Conservation (phyloP, 2,888 invertebrate species). For the Orthosia gracilis region DNA sequence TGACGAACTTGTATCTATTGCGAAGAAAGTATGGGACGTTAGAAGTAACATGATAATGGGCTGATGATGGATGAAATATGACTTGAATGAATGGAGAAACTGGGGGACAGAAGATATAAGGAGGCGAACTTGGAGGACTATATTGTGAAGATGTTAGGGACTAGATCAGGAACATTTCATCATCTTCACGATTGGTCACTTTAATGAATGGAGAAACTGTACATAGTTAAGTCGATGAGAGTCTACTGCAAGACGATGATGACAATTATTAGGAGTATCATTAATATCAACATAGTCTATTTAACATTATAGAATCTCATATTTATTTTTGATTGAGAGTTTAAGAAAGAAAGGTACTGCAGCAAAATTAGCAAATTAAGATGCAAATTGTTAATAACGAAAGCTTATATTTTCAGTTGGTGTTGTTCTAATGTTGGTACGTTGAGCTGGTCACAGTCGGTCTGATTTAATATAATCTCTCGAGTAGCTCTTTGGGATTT, state of each 20-base stretch:
- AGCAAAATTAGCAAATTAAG: not conserved
- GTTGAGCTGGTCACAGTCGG: too few relatives aligned
- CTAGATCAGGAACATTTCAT: not conserved
- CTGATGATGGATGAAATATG: too few relatives aligned
- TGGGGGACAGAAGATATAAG: too few relatives aligned
- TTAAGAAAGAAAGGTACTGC: not conserved
- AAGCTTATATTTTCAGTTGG: not conserved
- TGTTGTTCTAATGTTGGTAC: not conserved
- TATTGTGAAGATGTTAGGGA: not conserved
- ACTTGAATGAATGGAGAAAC: too few relatives aligned
- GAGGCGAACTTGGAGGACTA: too few relatives aligned
- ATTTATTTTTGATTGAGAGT: not conserved
- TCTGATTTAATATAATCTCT: not conserved
- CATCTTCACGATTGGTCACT: too few relatives aligned
- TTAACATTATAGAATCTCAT: not conserved
- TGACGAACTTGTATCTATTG: not conserved
- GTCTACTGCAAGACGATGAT: not conserved
- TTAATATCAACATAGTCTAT: too few relatives aligned
- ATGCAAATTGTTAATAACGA: not conserved
- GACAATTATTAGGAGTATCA: not conserved
- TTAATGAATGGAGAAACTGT: not conserved
- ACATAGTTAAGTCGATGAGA: not conserved
- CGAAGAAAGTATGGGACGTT: not conserved
- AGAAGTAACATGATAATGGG: too few relatives aligned
- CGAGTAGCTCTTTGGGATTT: constrained; percentile 26